phyloP scores from a whole-genome alignment of 2,113 vertebrate genomes.

The Saimiri boliviensis region DNA sequence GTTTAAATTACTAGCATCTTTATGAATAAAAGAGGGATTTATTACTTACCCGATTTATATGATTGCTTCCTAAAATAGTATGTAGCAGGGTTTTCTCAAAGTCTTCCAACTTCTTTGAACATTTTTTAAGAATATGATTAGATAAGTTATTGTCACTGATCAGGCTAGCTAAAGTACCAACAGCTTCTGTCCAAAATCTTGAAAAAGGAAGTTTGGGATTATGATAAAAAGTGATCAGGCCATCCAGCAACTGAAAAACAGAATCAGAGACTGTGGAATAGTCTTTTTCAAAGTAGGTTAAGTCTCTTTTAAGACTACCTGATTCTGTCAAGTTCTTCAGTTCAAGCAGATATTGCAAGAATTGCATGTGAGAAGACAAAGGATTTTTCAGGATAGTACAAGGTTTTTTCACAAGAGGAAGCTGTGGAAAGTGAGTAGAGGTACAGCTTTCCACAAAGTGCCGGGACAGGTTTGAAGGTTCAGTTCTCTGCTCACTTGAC shows the following conservation, averaged over 20 bases:
- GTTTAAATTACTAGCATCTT: background rate
- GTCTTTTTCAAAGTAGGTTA: constrained; percentile 79
- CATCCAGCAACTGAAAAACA: constrained; percentile 87
- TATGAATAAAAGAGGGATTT: constrained; percentile 8
- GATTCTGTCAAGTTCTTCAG: constrained; percentile 81
- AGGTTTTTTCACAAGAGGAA: constrained; percentile 57
- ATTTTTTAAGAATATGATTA: constrained; percentile 80
- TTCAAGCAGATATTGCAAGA: constrained; percentile 88
- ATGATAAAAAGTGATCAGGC: constrained; percentile 84
- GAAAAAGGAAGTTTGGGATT: constrained; percentile 79
- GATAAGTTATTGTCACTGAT: constrained; percentile 81
- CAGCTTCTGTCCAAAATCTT: constrained; percentile 83
- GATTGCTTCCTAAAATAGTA: constrained; percentile 83
- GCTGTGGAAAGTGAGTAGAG: constrained; percentile 1
- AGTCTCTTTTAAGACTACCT: constrained; percentile 74
- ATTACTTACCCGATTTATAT: constrained; percentile 88
- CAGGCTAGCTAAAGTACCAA: constrained; percentile 80
- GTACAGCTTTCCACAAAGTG: constrained; percentile 47
- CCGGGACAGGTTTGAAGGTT: constrained; percentile 78
- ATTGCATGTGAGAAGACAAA: constrained; percentile 83
- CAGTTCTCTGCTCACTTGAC: constrained; percentile 76
- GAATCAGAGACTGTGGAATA: constrained; percentile 84
- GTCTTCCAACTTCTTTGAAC: constrained; percentile 85
- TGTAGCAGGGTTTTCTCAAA: constrained; percentile 85
- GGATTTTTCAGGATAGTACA: constrained; percentile 3